Base-by-base conservation (phyloP, 2,888 invertebrate genomes). In the Acanthoscelides obtectus region DNA sequence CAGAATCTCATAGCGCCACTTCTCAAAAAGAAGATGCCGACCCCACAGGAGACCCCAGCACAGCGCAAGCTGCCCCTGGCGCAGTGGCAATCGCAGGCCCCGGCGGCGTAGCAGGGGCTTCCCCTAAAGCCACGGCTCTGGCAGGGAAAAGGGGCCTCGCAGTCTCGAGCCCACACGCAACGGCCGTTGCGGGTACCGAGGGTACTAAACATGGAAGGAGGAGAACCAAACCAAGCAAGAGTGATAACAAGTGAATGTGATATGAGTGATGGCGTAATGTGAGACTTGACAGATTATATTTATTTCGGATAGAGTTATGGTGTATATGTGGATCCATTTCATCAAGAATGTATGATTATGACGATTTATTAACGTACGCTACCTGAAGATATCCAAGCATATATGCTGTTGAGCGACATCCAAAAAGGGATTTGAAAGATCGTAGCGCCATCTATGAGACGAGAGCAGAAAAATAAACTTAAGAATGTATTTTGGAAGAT, bases 71-170 rank as follows among this genome's bases (percentile, higher is more conserved):
- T 21, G 84, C 86, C 72, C 88, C 88, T 8, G 84, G 84, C 65
- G 88, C 87, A 2, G 84, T 87, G 70, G 87, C 88, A 1, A 78
- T 88, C 68, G 87, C 88, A 5, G 88, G 88, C 64, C 83, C 83
- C 65, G 87, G 87, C 64, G 88, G 88, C 6, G 84, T 87, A 2
- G 88, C 88, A 5, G 83, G 86, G 17, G 86, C 88, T 2, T 84
- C 85, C 19, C 88, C 88, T 3, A 80, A 84, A 69, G 87, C 84
- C 8, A 87, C 87, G 17, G 88, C 88, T 1, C 79, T 88, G 22
- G 87, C 86, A 21, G 88, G 88, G 25, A 84, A 85, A 71, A 86
- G 84, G 72, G 88, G 88, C 20, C 76, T 87, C 69, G 86, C 87
- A 0, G 81, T 88, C 20, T 84, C 88, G 0, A 87, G 86, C 73